Evolutionary conservation across 2,888 invertebrate species (phyloP), one percentile per base, ranked within the genome.

Genomic region (Rhynchonema sp.): DNA sequence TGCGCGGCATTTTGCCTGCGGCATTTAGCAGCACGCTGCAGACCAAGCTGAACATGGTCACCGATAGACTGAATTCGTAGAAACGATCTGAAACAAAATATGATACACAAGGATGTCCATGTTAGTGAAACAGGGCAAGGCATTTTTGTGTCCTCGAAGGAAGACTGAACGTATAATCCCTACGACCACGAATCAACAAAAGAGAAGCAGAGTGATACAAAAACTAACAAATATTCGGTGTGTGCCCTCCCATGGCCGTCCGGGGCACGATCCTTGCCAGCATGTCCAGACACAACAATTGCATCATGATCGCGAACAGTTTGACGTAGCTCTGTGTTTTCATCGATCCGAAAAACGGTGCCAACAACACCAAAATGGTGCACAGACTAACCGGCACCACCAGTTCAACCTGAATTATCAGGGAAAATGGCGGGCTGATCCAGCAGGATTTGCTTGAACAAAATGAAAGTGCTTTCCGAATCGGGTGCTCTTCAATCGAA

Each of bases 321-420:
- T 49, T 49, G 20, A 49, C 49, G 13, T 17, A n/a, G n/a, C 49
- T 49, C 49, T 49, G 49, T n/a, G n/a, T n/a, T n/a, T n/a, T n/a
- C n/a, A n/a, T n/a, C n/a, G n/a, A n/a, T n/a, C 49, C 49, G 23
- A 49, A 49, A 3, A 49, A 49, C 20, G 49, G 49, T 49, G 49
- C 20, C 23, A 49, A 23, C n/a, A 49, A n/a, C 13, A 49, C 49
- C 20, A 49, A 13, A 13, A 49, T 23, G 49, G n/a, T 23, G 3
- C 13, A 17, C 13, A 46, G 66, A 65, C 6, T 2, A 6, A 52
- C 29, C 46, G 26, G 26, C 20, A 53, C 23, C 55, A 22, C 22
- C 29, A 23, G 52, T 17, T 52, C 58, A n/a, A 52, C 20, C 58
- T n/a, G 13, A 30, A 38, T 6, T 20, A 20, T 55, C 9, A 6